Evolutionary conservation across 2,888 invertebrate species (phyloP), one percentile per base, ranked within the genome.

Genomic region (Drosophila mercatorum): DNA sequence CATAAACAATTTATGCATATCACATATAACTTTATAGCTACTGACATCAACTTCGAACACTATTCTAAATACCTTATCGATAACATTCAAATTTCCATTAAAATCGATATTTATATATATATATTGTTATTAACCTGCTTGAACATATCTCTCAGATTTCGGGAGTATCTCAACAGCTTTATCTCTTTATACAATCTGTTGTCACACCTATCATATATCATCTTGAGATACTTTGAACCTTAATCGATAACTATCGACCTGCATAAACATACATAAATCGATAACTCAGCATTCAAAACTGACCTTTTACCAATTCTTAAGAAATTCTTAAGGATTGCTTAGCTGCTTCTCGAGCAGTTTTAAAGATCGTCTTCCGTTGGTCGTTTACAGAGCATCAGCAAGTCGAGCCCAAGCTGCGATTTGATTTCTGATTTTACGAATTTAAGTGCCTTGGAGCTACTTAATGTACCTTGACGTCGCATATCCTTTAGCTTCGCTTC

Each of bases 381-480:
- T 34, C 7, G 2, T 2, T 44, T 44, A 31, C 31, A 59, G 40
- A 22, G 40, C 31, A 49, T 41, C 10, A 0, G 5, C 22, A 2
- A 31, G 17, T 28, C 31, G 31, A 14, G 1, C 17, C 5, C 3
- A 40, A 1, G 8, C 8, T 17, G 1, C 0, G n/a, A 1, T 55
- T 65, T 47, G 34, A 59, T 49, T 51, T 52, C 41, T 34, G 60
- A 59, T 73, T 64, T 60, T n/a, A 26, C 26, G 12, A n/a, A 17
- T 38, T 65, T 60, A 34, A 43, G 14, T 56, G 59, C 53, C 40
- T 17, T 41, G 66, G 34, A 43, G 43, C 31, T 52, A 49, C 61
- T 66, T 66, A 76, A 83, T 83, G 83, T 77, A 55, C 86, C 81
- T 81, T 81, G 79, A 79, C 66, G 62, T 73, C 11, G 46, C 46